Evolutionary conservation across 2,113 vertebrate genomes (phyloP).

Genomic region (Salvator merianae): DNA sequence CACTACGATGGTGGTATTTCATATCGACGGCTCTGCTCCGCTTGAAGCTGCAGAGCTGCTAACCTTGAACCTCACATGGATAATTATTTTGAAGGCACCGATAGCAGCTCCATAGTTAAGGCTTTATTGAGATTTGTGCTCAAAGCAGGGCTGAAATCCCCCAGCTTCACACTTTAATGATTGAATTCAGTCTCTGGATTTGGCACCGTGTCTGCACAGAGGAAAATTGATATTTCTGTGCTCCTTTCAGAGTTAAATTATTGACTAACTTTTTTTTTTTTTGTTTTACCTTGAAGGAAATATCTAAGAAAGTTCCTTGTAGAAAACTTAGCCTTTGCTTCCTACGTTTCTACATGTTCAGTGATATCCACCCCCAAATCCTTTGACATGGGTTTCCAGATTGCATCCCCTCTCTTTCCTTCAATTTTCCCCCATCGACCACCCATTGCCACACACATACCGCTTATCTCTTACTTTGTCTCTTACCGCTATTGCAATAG

Average conservation of each 20-base stretch:
- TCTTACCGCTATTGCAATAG: not conserved
- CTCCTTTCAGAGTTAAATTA: conserved; percentile 39
- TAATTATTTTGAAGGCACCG: conserved; percentile 22
- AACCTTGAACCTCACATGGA: conserved; percentile 5
- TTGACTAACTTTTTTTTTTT: conserved; percentile 26
- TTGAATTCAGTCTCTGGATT: conserved; percentile 19
- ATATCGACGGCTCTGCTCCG: not conserved
- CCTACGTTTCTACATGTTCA: not conserved
- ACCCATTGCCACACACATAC: too few relatives aligned
- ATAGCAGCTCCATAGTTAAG: conserved; percentile 28
- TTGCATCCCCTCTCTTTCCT: too few relatives aligned
- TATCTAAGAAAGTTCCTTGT: conserved; percentile 22
- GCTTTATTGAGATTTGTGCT: conserved; percentile 26
- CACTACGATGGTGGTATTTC: conserved; percentile 41
- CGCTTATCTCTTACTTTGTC: too few relatives aligned
- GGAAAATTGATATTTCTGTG: not conserved
- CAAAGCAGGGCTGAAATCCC: conserved; percentile 20
- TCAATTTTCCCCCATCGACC: too few relatives aligned
- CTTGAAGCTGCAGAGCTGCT: not conserved
- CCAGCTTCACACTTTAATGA: conserved; percentile 12
- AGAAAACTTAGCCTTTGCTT: not conserved
- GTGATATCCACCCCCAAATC: not conserved
- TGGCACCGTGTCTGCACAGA: conserved; percentile 33
- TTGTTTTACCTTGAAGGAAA: not conserved
- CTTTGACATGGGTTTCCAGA: not conserved